Base-by-base conservation (phyloP, 1,140 invertebrate species). In the Schlechtendalia chinensis region DNA sequence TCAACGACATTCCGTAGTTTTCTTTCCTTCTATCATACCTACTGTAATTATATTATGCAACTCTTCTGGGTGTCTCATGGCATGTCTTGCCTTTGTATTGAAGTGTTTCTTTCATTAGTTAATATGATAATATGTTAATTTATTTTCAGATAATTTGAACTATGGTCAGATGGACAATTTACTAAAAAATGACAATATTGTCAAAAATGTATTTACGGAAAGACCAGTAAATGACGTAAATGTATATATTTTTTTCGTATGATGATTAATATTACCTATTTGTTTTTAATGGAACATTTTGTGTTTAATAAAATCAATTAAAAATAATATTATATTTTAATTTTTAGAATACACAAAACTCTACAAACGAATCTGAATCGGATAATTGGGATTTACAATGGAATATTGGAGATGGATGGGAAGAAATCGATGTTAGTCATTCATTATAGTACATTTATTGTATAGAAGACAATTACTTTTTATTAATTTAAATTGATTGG, bases 301-400 rank as follows among this genome's bases (percentile, higher is more conserved):
- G n/a, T n/a, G n/a, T n/a, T n/a, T 65, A n/a, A 22, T 65, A 39
- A 32, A 32, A 4, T 39, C 32, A 39, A 39, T 39, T 39, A 39
- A 39, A 39, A 39, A 4, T 39, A 8, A 3, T 4, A 4, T n/a
- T 39, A 63, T 39, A 32, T 22, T 14, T 32, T n/a, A 8, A 1
- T 32, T 59, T 22, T 39, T 65, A 77, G 72, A 12, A 77, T 8
- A 19, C 19, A 17, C 29, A 58, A 45, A 22, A 58, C 39, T 39
- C n/a, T 6, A 45, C 19, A 47, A n/a, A 61, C 11, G 59, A 81
- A n/a, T 54, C 47, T 24, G 85, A 83, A 86, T 29, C 85, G 81
- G 90, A 89, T 82, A 89, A 87, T 69, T 92, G 91, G 88, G 87
- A 65, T 54, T 82, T 29, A 24, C 56, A 29, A 17, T 77, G 74